Evolutionary conservation across 2,797 vertebrate genomes (phyloP).

Genomic region (Lycodopsis pacificus): DNA sequence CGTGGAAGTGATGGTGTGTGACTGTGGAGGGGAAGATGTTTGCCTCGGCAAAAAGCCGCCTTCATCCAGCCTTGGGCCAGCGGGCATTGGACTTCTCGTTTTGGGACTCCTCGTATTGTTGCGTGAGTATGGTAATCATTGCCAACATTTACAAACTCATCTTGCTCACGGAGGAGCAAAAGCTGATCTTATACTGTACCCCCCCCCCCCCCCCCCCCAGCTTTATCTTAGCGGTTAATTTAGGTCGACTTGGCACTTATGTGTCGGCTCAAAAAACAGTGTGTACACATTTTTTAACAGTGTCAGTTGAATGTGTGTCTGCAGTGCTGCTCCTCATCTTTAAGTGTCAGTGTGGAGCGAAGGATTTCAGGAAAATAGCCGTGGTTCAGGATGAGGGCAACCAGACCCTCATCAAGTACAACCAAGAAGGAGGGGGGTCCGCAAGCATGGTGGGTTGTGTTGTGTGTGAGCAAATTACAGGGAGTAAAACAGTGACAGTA

Average conservation of each 20-base stretch:
- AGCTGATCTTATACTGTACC: neutral
- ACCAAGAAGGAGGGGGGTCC: conserved; percentile 81
- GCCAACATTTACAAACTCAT: neutral
- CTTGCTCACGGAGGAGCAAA: neutral
- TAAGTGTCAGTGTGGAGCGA: neutral
- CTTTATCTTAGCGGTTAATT: neutral
- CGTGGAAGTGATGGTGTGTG: conserved; percentile 80
- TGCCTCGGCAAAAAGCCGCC: conserved; percentile 54
- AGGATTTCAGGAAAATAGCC: neutral
- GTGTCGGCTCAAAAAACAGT: neutral
- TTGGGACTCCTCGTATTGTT: conserved; percentile 74
- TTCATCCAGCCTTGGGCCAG: conserved; percentile 47
- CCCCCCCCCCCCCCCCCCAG: neutral
- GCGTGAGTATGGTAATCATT: conserved; percentile 76
- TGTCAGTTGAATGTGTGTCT: conserved; percentile 23
- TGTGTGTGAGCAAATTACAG: neutral
- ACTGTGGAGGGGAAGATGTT: conserved; percentile 62
- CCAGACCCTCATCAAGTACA: conserved; percentile 87
- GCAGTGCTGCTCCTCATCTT: conserved; percentile 75
- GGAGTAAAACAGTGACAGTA: neutral
- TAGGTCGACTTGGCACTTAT: neutral
- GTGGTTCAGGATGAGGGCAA: conserved; percentile 65
- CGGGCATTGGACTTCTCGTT: conserved; percentile 70
- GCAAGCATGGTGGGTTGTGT: conserved; percentile 65
- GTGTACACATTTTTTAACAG: neutral